Percentiles rank a stretch among this genome's conserved stretches.
phyloP scores from a whole-genome alignment of 2,113 vertebrate species.

The Oncorhynchus gorbuscha region DNA sequence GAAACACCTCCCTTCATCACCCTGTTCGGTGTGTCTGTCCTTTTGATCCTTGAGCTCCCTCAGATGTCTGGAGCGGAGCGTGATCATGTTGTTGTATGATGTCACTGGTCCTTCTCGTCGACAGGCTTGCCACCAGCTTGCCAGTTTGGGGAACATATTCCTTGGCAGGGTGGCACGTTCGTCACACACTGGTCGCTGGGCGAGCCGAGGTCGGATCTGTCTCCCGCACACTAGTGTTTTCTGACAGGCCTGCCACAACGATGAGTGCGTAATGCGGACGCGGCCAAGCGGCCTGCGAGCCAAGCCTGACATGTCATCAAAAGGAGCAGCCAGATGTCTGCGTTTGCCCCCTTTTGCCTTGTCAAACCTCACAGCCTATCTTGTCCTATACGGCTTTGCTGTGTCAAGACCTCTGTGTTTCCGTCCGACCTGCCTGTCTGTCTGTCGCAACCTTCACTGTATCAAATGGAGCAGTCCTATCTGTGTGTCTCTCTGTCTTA shows the following conservation, averaged over 20 bases:
- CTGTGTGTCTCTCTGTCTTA: too few species aligned
- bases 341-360: slow-evolving; percentile 77
- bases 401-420: too few species aligned
- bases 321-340: slow-evolving; percentile 89
- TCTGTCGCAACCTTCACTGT: neutral
- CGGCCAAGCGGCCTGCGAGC: slow-evolving; percentile 85
- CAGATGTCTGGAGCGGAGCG: slow-evolving; percentile 55
- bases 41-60: slow-evolving; percentile 56
- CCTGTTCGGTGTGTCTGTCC: slow-evolving; percentile 42
- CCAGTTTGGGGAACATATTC: slow-evolving; percentile 93
- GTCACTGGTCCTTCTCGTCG: slow-evolving; percentile 71
- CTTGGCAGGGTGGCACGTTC: slow-evolving; percentile 86
- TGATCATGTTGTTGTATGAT: slow-evolving; percentile 66
- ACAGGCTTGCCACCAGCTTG: slow-evolving; percentile 83
- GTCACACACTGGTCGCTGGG: slow-evolving; percentile 85
- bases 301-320: slow-evolving; percentile 80
- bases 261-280: slow-evolving; percentile 85
- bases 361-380: slow-evolving; percentile 77
- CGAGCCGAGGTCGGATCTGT: slow-evolving; percentile 76
- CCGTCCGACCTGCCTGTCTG: neutral
- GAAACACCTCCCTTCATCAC: slow-evolving; percentile 39
- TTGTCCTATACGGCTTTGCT: slow-evolving; percentile 28
- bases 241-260: slow-evolving; percentile 93
- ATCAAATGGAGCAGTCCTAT: neutral
- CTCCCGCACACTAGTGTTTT: slow-evolving; percentile 81